phyloP scores from a whole-genome alignment of 2,797 vertebrate species.

The Hirundo rustica region DNA sequence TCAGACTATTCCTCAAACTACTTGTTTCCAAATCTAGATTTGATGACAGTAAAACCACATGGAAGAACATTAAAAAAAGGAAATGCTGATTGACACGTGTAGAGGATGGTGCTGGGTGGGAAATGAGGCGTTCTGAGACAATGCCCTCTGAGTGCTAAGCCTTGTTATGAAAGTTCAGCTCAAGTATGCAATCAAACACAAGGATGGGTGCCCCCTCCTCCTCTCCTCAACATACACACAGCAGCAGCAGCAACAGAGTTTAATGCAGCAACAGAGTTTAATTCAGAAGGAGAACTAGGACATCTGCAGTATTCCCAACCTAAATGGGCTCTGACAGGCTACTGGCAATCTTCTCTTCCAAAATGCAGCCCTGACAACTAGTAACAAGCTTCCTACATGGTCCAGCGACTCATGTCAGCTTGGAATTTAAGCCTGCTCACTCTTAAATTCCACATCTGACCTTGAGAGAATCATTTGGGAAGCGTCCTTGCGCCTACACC shows the following conservation, averaged over 20 bases:
- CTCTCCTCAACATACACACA: background rate
- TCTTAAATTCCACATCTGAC: background rate
- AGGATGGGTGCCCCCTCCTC: background rate
- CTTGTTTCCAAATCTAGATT: background rate
- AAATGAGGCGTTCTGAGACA: background rate
- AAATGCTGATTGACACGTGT: background rate
- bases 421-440: background rate
- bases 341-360: background rate
- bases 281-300: background rate
- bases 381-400: background rate
- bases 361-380: slow-evolving; percentile 7
- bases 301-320: background rate
- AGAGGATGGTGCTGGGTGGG: background rate
- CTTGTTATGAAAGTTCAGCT: background rate
- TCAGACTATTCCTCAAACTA: background rate
- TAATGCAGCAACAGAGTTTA: background rate
- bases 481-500: background rate
- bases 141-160: background rate
- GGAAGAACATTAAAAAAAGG: background rate
- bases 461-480: background rate
- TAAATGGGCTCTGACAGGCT: background rate
- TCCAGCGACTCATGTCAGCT: background rate
- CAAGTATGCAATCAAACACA: background rate
- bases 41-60: background rate
- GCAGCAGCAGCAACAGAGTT: background rate